A percentile compares a stretch with the other conserved stretches of the same genome.
phyloP scores from a whole-genome alignment of 2,888 invertebrate species.

The Aspidapion aeneum region DNA sequence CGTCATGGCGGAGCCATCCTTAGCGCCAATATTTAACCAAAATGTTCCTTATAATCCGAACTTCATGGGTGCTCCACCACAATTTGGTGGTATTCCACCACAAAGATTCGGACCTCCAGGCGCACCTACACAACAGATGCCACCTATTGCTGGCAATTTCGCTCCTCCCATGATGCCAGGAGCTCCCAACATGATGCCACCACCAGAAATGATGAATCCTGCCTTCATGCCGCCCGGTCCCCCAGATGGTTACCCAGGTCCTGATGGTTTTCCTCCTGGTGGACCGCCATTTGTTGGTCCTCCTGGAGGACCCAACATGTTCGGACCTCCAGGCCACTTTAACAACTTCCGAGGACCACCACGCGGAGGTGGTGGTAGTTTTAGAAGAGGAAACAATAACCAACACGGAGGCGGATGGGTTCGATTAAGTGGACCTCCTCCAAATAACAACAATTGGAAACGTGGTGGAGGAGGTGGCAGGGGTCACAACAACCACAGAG shows the following conservation, averaged over 20 bases:
- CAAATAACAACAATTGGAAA: slow-evolving; percentile 47
- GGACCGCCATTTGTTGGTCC: slow-evolving; percentile 31
- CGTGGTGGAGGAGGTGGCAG: slow-evolving; percentile 49
- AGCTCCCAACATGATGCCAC: slow-evolving; percentile 42
- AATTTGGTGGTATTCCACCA: slow-evolving; percentile 27
- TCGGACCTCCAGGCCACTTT: slow-evolving; percentile 42
- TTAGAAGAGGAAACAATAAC: slow-evolving; percentile 31
- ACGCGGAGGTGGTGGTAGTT: slow-evolving; percentile 37
- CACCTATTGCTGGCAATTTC: slow-evolving; percentile 36
- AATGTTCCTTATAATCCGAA: slow-evolving; percentile 49
- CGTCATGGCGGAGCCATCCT: slow-evolving; percentile 40
- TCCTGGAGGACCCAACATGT: slow-evolving; percentile 25
- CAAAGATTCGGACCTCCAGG: slow-evolving; percentile 32
- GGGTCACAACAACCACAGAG: slow-evolving; percentile 47
- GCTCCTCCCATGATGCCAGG: slow-evolving; percentile 49
- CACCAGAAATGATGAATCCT: slow-evolving; percentile 42
- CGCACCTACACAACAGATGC: slow-evolving; percentile 21
- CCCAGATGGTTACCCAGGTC: slow-evolving; percentile 36
- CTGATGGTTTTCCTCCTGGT: slow-evolving; percentile 20
- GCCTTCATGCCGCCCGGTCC: slow-evolving; percentile 42
- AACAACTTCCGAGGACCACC: slow-evolving; percentile 38
- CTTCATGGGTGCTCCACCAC: slow-evolving; percentile 38
- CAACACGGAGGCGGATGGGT: slow-evolving; percentile 52
- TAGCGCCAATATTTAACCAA: slow-evolving; percentile 51
- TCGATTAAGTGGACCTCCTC: slow-evolving; percentile 45